phyloP scores from a whole-genome alignment of 2,797 vertebrate genomes.

The Pseudotriccus pelzelni region DNA sequence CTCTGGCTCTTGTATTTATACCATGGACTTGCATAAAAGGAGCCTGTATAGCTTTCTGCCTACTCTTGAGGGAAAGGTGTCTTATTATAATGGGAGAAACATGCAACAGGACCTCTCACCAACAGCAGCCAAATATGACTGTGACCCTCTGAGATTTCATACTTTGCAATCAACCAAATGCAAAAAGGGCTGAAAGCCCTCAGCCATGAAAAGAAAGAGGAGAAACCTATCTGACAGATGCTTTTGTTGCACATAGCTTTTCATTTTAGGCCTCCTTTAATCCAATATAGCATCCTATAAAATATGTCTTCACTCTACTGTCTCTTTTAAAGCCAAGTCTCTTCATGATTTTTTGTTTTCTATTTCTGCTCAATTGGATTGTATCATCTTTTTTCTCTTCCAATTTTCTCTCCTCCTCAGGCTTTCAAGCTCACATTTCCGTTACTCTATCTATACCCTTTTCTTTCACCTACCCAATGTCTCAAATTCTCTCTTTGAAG shows the following conservation, averaged over 20 bases:
- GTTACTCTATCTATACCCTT: not conserved
- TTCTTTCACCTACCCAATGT: not conserved
- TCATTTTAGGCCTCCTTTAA: conserved; percentile 31
- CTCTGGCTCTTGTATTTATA: not conserved
- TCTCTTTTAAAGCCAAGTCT: not conserved
- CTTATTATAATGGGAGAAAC: not conserved
- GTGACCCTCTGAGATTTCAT: not conserved
- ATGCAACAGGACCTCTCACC: not conserved
- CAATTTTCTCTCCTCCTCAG: not conserved
- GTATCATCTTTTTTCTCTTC: not conserved
- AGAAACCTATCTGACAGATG: not conserved
- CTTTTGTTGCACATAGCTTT: not conserved
- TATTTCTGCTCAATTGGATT: conserved; percentile 4
- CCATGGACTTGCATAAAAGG: not conserved
- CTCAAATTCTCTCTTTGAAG: not conserved
- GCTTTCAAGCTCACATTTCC: not conserved
- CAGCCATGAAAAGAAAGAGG: not conserved
- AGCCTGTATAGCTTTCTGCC: rapidly evolving
- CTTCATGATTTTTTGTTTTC: conserved; percentile 37
- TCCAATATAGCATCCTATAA: not conserved
- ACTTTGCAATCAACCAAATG: not conserved
- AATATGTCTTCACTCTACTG: not conserved
- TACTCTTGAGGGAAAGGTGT: not conserved
- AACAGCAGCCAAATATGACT: not conserved
- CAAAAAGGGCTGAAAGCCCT: not conserved